phyloP scores from a whole-genome alignment of 2,113 vertebrate genomes.

The Spilogale gracilis region DNA sequence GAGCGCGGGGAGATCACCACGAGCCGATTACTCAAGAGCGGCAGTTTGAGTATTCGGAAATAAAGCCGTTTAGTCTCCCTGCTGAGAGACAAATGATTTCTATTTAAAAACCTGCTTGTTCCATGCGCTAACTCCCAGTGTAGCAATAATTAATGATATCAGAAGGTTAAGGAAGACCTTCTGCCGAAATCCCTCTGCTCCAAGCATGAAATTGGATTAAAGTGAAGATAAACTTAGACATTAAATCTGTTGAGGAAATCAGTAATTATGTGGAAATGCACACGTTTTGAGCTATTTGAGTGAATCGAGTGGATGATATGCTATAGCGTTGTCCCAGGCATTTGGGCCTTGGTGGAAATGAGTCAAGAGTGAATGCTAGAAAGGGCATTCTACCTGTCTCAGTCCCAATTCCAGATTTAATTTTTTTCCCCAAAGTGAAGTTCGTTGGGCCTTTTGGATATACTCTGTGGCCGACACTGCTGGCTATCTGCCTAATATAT shows the following conservation, averaged over 20 bases:
- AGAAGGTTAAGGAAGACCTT: slow-evolving; percentile 88
- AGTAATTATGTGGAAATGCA: slow-evolving; percentile 85
- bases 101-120: slow-evolving; percentile 91
- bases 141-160: slow-evolving; percentile 91
- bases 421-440: neutral
- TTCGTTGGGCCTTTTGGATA: neutral
- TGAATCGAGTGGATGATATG: slow-evolving; percentile 51
- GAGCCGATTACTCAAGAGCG: slow-evolving; percentile 79
- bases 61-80: slow-evolving; percentile 86
- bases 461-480: neutral
- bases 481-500: neutral
- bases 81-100: slow-evolving; percentile 92
- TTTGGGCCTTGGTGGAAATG: neutral
- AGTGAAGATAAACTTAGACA: slow-evolving; percentile 85
- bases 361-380: slow-evolving; percentile 11
- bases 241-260: slow-evolving; percentile 86
- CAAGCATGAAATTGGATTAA: slow-evolving; percentile 91
- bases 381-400: neutral
- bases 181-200: slow-evolving; percentile 84
- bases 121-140: slow-evolving; percentile 87
- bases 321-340: slow-evolving; percentile 34
- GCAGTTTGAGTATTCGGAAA: slow-evolving; percentile 83
- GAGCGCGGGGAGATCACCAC: slow-evolving; percentile 78
- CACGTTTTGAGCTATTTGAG: slow-evolving; percentile 80
- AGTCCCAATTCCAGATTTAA: neutral